Evolutionary conservation across 2,797 vertebrate genomes (phyloP).

Genomic region (Morus bassanus): DNA sequence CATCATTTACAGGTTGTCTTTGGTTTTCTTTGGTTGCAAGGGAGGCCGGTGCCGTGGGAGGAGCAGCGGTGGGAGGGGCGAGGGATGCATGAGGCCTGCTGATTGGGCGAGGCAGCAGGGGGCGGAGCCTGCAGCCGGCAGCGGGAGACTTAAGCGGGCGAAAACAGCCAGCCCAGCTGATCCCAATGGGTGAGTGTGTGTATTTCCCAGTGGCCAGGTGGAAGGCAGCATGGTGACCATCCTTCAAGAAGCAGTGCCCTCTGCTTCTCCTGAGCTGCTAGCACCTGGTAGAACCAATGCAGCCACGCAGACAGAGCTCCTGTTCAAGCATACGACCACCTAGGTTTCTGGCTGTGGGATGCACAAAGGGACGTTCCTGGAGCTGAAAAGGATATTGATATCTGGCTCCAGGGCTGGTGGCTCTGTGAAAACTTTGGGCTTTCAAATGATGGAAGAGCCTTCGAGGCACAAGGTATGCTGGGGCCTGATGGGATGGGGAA

Average conservation of each 20-base stretch:
- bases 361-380: not conserved
- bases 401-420: not conserved
- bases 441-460: not conserved
- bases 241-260: fast-evolving
- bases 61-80: not conserved
- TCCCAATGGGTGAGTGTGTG: too few species aligned
- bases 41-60: fast-evolving
- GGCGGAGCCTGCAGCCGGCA: not conserved
- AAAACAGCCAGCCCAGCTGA: too few species aligned
- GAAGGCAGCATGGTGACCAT: fast-evolving
- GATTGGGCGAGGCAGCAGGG: not conserved
- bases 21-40: not conserved
- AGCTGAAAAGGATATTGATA: not conserved
- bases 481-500: not conserved
- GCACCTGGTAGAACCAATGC: too few species aligned
- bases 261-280: fast-evolving
- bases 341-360: not conserved
- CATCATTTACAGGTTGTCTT: not conserved
- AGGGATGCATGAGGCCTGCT: too few species aligned
- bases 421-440: not conserved
- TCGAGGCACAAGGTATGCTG: not conserved
- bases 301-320: not conserved
- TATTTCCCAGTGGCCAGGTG: too few species aligned
- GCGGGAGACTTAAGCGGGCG: not conserved
- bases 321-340: fast-evolving